Evolutionary conservation across 2,113 vertebrate genomes (phyloP), one percentile per base, ranked within the genome.

Genomic region (Crotalus helleri): DNA sequence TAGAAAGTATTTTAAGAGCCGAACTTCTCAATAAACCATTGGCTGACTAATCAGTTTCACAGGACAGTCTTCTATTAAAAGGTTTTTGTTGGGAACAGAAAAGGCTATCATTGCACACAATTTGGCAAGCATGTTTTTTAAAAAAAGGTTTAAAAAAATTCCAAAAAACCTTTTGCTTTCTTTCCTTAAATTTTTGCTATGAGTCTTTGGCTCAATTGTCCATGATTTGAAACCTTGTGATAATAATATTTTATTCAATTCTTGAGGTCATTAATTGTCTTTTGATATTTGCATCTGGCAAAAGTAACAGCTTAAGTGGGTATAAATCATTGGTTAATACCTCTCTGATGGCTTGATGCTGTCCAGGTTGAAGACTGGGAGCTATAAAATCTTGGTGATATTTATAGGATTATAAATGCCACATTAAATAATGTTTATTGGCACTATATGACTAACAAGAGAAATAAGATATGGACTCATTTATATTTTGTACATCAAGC

Each of bases 61-160:
- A 95, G 93, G 91, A 93, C 64, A 90, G 57, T 59, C 92, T 61
- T 92, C 90, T 93, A 49, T 39, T 89, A 57, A 92, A 39, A 92
- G 44, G 93, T 87, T 92, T 59, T 61, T 94, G 69, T 33, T 29
- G 74, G 26, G 8, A 4, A 15, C 2, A 55, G 19, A 29, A 90
- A 90, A 88, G 88, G 85, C 69, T 92, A 91, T 0, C 51, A 90
- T 89, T 94, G 49, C 91, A 93, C 88, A 94, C 29, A 17, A 0
- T 95, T 95, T 94, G 92, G 57, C 74, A 55, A 95, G 46, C 46
- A 61, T 92, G 94, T 96, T 19, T 29, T 94, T 93, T 94, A 91
- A 88, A 95, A 95, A 94, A 46, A 23, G 23, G 7, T 24, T 51
- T 24, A 86, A 86, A 85, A 86, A 49, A 49, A 21, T 86, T 39